Base-by-base conservation (phyloP, 2,888 invertebrate species). In the Drosophila meridiana region DNA sequence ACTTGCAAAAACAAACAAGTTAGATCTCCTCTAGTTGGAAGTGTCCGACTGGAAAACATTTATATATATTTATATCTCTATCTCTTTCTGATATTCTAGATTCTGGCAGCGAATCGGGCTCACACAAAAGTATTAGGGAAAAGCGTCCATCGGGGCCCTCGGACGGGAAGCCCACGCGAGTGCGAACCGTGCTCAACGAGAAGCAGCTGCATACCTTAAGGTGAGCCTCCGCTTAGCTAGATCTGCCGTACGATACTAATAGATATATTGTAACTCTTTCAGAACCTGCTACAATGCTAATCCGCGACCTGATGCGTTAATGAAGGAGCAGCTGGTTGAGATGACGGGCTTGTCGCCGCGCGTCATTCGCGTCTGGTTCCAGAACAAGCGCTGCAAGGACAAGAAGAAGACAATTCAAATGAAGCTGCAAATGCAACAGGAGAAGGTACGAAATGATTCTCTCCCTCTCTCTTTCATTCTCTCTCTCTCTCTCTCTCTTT, bases 321-420 rank as follows among this genome's bases (percentile, higher is more conserved):
- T 99, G 98, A 99, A 99, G 94, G 99, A 99, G 93, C 99, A 99
- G 93, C 95, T 99, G 76, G 99, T 99, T 48, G 99, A 99, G 94
- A 99, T 99, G 99, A 99, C 99, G 20, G 96, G 98, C 0, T 95
- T 99, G 60, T 98, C 98, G 90, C 99, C 99, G 28, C 94, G 99
- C 20, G 99, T 99, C 87, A 99, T 99, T 93, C 95, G 99, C 91
- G 99, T 99, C 69, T 99, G 99, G 99, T 99, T 99, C 95, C 99
- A 99, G 94, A 99, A 99, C 94, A 99, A 99, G 93, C 95, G 99
- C 78, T 99, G 98, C 94, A 99, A 99, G 94, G 98, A 99, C 94
- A 99, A 99, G 94, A 99, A 99, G 95, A 97, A 98, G 93, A 98
- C 98, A 63, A 97, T 99, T 59, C 96, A 98, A 90, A 96, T 99